Conservation (phyloP, 2,888 invertebrate genomes). For the Bombylius discolor region DNA sequence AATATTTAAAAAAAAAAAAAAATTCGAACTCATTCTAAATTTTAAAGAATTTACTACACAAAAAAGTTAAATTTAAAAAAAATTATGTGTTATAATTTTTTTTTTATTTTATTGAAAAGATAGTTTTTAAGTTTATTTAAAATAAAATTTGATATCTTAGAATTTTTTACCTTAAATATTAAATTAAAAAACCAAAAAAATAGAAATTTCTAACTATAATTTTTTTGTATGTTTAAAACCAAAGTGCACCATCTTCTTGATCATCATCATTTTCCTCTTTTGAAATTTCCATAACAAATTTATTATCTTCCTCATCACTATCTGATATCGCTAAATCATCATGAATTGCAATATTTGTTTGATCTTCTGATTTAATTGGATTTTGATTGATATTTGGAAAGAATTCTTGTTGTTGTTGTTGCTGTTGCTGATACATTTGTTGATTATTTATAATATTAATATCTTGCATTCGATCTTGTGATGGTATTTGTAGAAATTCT, state of each 20-base stretch:
- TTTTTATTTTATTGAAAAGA: no score
- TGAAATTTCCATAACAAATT: constrained; percentile 14
- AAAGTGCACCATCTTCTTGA: constrained; percentile 15
- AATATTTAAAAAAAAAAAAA: no score
- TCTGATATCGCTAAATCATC: constrained; percentile 66
- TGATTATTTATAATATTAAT: background rate
- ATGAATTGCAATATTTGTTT: constrained; percentile 47
- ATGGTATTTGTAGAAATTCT: background rate
- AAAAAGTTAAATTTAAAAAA: no score
- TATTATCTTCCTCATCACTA: constrained; percentile 47
- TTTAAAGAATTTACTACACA: no score
- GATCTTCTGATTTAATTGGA: constrained; percentile 20
- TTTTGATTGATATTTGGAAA: background rate
- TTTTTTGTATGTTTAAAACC: constrained; percentile 12
- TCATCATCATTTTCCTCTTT: constrained; percentile 12
- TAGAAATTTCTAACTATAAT: background rate
- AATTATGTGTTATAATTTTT: no score
- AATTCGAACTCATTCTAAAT: no score
- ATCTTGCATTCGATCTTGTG: background rate
- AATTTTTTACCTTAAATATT: background rate
- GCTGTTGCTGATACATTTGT: background rate
- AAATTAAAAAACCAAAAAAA: background rate
- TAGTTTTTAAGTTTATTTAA: no score
- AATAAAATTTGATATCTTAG: no score
- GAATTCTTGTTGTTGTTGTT: background rate